Percentiles rank a stretch among this genome's conserved stretches.
These are phyloP conservation scores for Netelia fuscicornis DNA, from an alignment of 2,888 invertebrate genomes.

Conservation along the genomic window DNA sequence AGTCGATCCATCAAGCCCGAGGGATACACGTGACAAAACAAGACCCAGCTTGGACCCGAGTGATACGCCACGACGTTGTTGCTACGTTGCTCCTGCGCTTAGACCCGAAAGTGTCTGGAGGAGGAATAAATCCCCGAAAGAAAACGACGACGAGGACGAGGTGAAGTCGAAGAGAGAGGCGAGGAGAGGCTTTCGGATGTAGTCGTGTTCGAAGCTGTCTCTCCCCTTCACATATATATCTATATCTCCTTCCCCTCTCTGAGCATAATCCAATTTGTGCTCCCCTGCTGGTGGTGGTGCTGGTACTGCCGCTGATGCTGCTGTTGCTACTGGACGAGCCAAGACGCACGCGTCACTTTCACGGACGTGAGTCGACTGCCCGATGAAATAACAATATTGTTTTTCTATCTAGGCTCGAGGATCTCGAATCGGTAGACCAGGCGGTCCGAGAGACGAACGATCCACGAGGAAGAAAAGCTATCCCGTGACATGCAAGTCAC, in stretches of 20 bases:
- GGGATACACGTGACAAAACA: conserved; percentile 71
- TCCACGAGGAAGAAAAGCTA: conserved; percentile 39
- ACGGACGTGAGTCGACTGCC: conserved; percentile 81
- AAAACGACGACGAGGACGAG: conserved; percentile 19
- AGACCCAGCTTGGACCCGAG: conserved; percentile 47
- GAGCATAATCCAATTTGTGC: conserved; percentile 83
- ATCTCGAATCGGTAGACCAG: conserved; percentile 54
- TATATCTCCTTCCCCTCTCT: conserved; percentile 65
- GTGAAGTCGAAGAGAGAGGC: conserved; percentile 42
- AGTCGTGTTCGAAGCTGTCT: conserved; percentile 58
- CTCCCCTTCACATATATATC: conserved; percentile 53
- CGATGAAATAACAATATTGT: conserved; percentile 83
- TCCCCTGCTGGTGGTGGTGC: conserved; percentile 74
- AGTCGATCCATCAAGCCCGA: conserved; percentile 81
- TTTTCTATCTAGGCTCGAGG: conserved; percentile 76
- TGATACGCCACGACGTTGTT: conserved; percentile 24
- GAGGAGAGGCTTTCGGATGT: conserved; percentile 69
- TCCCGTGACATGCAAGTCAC: conserved; percentile 11
- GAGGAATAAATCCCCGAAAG: conserved; percentile 48
- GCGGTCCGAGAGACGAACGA: conserved; percentile 38
- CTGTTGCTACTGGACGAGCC: conserved; percentile 51
- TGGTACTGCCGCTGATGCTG: conserved; percentile 39
- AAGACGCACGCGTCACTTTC: conserved; percentile 80
- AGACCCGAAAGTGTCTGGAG: conserved; percentile 32
- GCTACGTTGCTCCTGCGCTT: conserved; percentile 44